A percentile compares a stretch with the other conserved stretches of the same genome.
Evolutionary conservation across 2,113 vertebrate species (phyloP).

Genomic region (Podocnemis expansa): DNA sequence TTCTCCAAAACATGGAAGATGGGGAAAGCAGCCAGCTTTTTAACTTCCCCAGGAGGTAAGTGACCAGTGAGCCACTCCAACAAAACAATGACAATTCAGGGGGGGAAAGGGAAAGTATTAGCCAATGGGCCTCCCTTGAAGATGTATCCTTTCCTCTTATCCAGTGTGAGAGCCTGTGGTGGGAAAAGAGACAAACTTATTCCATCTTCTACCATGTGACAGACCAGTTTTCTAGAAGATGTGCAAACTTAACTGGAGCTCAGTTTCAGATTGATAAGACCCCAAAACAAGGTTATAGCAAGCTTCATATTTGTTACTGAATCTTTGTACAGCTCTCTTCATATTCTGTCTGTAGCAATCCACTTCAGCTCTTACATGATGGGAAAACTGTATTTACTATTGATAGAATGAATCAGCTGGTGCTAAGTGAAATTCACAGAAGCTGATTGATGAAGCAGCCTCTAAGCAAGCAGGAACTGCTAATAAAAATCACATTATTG

Average conservation of each 20-base stretch:
- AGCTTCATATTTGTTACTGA: neutral
- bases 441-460: conserved; percentile 21
- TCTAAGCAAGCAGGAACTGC: conserved; percentile 36
- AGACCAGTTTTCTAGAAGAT: neutral
- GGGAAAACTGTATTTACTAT: neutral
- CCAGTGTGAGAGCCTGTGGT: too few species aligned
- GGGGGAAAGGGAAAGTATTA: neutral
- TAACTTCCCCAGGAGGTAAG: neutral
- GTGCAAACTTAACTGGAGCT: neutral
- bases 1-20: fast-evolving
- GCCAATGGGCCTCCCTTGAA: neutral
- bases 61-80: neutral
- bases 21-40: neutral
- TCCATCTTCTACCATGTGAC: fast-evolving
- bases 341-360: neutral
- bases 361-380: neutral
- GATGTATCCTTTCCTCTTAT: neutral
- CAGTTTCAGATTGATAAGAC: neutral
- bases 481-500: conserved; percentile 30
- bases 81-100: neutral
- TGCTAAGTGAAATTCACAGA: conserved; percentile 14
- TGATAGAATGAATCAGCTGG: neutral
- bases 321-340: neutral
- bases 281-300: neutral
- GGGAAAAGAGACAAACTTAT: neutral